Conservation (phyloP, 2,888 invertebrate genomes). For the Gari tellinella region DNA sequence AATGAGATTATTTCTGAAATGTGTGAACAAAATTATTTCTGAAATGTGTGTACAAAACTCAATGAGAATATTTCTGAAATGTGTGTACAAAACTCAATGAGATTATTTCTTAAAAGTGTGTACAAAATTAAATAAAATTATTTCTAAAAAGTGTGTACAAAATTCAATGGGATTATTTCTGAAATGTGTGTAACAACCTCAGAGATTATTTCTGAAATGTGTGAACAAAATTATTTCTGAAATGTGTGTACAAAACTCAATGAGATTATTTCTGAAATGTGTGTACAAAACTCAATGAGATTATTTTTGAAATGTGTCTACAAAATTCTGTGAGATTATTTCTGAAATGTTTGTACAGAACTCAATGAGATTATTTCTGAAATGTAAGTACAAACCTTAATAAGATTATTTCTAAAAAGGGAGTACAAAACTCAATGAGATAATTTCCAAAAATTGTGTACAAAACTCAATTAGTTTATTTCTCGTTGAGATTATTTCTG, state of each 20-base stretch:
- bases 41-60: constrained; percentile 95
- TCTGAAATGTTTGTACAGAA: too few relatives aligned
- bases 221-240: constrained; percentile 94
- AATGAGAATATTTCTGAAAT: constrained; percentile 93
- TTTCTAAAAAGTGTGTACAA: too few relatives aligned
- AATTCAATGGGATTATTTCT: too few relatives aligned
- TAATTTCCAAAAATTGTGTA: constrained; percentile 92
- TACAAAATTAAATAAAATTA: constrained; percentile 94
- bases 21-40: too few relatives aligned
- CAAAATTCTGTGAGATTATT: constrained; percentile 94
- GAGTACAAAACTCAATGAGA: constrained; percentile 95
- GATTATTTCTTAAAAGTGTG: constrained; percentile 92
- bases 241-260: constrained; percentile 94
- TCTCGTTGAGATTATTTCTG: too few relatives aligned
- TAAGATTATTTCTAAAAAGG: too few relatives aligned
- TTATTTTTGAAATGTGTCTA: constrained; percentile 92
- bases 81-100: constrained; percentile 95
- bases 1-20: constrained; percentile 93
- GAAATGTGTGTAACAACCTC: constrained; percentile 95
- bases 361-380: too few relatives aligned
- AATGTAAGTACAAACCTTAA: too few relatives aligned
- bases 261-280: constrained; percentile 92
- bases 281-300: constrained; percentile 95
- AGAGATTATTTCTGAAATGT: constrained; percentile 93
- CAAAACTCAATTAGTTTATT: constrained; percentile 94